Evolutionary conservation across 2,888 invertebrate genomes (phyloP).

Genomic region (Drosophila conformis): DNA sequence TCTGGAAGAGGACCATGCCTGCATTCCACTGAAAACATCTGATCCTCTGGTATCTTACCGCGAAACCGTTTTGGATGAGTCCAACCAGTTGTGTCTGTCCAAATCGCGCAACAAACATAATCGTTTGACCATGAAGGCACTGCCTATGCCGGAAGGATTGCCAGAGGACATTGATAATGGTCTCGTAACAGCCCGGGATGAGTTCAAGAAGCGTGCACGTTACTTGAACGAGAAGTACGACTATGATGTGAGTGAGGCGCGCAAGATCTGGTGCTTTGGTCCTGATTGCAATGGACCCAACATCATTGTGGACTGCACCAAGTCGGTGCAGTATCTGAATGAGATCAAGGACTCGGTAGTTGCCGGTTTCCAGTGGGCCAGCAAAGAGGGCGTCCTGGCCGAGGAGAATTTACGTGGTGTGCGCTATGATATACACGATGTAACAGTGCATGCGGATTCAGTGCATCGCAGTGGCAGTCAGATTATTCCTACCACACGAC

Average conservation of each 20-base stretch:
- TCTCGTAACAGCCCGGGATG: conserved; percentile 96
- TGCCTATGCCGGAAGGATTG: conserved; percentile 98
- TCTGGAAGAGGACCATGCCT: conserved; percentile 99
- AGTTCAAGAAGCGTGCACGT: conserved; percentile 98
- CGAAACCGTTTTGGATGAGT: conserved; percentile 98
- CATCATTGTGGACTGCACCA: conserved; percentile 98
- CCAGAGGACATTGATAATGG: conserved; percentile 99
- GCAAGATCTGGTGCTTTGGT: conserved; percentile 99
- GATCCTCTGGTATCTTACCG: conserved; percentile 99
- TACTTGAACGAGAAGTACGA: conserved; percentile 98
- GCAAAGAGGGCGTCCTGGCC: conserved; percentile 99
- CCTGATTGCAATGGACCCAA: conserved; percentile 99
- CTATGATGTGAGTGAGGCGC: conserved; percentile 98
- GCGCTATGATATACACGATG: conserved; percentile 99
- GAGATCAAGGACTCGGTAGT: conserved; percentile 99
- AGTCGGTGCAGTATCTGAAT: conserved; percentile 99
- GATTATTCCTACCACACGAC: conserved; percentile 99
- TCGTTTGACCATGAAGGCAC: conserved; percentile 97
- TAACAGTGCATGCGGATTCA: conserved; percentile 99
- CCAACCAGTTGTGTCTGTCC: conserved; percentile 97
- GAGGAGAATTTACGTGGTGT: conserved; percentile 99
- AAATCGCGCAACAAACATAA: conserved; percentile 99
- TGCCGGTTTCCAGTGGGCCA: conserved; percentile 99
- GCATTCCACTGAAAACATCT: conserved; percentile 99
- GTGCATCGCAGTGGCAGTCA: conserved; percentile 99